Evolutionary conservation across 2,888 invertebrate species (phyloP).

Genomic region (Phaedon cochleariae): DNA sequence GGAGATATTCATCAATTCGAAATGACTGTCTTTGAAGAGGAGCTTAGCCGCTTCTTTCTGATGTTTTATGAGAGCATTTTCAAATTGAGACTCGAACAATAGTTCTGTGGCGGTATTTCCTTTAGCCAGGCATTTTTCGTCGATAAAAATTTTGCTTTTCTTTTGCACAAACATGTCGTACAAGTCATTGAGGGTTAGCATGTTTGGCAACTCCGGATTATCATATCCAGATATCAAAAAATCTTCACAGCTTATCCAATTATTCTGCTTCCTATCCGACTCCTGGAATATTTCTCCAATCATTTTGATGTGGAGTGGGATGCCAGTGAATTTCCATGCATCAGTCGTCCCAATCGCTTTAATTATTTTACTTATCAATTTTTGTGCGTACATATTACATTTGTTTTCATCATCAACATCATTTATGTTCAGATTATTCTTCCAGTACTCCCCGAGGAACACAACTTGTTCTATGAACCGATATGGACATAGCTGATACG

Average conservation of each 20-base stretch:
- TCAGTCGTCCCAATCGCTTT: neutral
- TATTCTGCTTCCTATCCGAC: neutral
- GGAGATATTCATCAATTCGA: neutral
- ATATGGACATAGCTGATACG: constrained; percentile 17
- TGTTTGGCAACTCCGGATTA: neutral
- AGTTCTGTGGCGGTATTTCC: neutral
- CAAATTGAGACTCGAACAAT: neutral
- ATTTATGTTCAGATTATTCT: constrained; percentile 5
- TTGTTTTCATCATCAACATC: neutral
- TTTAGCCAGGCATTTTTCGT: neutral
- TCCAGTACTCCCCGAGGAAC: constrained; percentile 22
- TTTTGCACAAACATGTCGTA: constrained; percentile 17
- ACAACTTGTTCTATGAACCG: constrained; percentile 9
- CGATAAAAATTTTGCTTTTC: constrained; percentile 11
- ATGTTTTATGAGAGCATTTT: neutral
- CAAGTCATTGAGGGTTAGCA: constrained; percentile 8
- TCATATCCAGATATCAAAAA: neutral
- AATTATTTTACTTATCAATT: constrained; percentile 3
- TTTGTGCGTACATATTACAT: constrained; percentile 1
- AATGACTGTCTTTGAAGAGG: neutral
- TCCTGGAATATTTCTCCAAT: constrained; percentile 23
- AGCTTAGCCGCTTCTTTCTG: neutral
- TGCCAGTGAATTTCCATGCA: constrained; percentile 3
- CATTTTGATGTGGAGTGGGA: constrained; percentile 23
- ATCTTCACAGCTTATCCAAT: constrained; percentile 19